Conservation (phyloP, 1,140 invertebrate genomes). For the Saxidomus purpurata region DNA sequence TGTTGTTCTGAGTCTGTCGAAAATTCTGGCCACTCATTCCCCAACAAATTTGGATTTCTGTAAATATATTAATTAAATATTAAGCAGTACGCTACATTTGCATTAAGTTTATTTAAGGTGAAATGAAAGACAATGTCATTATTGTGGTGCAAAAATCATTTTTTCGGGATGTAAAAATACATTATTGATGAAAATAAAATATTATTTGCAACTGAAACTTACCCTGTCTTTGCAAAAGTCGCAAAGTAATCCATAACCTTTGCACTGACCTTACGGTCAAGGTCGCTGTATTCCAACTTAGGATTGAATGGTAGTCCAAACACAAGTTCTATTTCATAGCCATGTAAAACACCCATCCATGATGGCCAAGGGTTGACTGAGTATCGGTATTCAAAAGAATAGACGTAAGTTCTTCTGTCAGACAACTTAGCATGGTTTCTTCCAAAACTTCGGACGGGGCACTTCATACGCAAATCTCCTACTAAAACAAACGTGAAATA, state of each 20-base stretch:
- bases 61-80: too few species aligned
- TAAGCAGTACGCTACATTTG: too few species aligned
- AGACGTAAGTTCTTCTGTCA: slow-evolving; percentile 70
- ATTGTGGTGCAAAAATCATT: too few species aligned
- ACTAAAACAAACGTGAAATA: too few species aligned
- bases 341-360: slow-evolving; percentile 98
- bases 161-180: too few species aligned
- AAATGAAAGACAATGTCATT: too few species aligned
- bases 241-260: slow-evolving; percentile 96
- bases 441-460: slow-evolving; percentile 75
- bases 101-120: too few species aligned
- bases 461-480: slow-evolving; percentile 80
- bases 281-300: slow-evolving; percentile 94
- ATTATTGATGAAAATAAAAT: too few species aligned
- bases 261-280: slow-evolving; percentile 94
- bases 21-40: slow-evolving; percentile 37
- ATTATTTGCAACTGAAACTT: too few species aligned
- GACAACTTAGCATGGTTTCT: slow-evolving; percentile 2
- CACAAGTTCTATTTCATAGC: slow-evolving; percentile 97
- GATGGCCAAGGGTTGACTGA: slow-evolving; percentile 95
- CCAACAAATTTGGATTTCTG: background rate
- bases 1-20: slow-evolving; percentile 23
- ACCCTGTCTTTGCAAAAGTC: slow-evolving; percentile 98
- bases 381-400: slow-evolving; percentile 76
- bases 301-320: slow-evolving; percentile 94